Evolutionary conservation across 2,888 invertebrate species (phyloP).

Genomic region (Mythimna loreyi): DNA sequence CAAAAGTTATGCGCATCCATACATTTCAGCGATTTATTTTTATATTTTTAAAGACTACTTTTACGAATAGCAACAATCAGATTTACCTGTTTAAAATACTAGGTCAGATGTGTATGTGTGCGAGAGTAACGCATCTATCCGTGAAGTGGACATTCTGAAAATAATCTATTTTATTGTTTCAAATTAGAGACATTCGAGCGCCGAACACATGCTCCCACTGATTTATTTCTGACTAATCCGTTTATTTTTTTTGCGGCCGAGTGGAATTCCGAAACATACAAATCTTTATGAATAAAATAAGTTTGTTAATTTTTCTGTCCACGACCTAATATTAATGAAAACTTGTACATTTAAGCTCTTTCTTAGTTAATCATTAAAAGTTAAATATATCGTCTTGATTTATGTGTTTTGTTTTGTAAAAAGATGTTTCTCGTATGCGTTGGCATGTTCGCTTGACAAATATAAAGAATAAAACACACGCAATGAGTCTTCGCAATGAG

Average conservation of each 20-base stretch:
- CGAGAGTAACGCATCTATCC: neutral
- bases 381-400: constrained; percentile 44
- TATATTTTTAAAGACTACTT: too few relatives aligned
- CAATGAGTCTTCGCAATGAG: constrained; percentile 29
- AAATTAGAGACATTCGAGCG: constrained; percentile 31
- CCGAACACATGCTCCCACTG: constrained; percentile 46
- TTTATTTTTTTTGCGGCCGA: constrained; percentile 47
- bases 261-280: constrained; percentile 34
- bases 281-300: constrained; percentile 47
- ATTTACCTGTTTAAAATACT: neutral
- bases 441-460: constrained; percentile 30
- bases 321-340: constrained; percentile 19
- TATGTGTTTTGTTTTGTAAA: constrained; percentile 34
- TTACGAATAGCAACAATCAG: neutral
- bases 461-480: constrained; percentile 47
- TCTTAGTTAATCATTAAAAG: constrained; percentile 25
- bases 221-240: constrained; percentile 64
- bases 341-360: constrained; percentile 16
- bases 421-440: constrained; percentile 16
- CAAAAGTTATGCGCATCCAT: too few relatives aligned
- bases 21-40: too few relatives aligned
- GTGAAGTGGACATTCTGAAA: constrained; percentile 36
- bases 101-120: neutral
- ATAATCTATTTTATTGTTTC: constrained; percentile 36
- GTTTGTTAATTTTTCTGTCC: constrained; percentile 38